Evolutionary conservation across 1,140 invertebrate genomes (phyloP), one percentile per base, ranked within the genome.

Genomic region (Acromyrmex echinatior): DNA sequence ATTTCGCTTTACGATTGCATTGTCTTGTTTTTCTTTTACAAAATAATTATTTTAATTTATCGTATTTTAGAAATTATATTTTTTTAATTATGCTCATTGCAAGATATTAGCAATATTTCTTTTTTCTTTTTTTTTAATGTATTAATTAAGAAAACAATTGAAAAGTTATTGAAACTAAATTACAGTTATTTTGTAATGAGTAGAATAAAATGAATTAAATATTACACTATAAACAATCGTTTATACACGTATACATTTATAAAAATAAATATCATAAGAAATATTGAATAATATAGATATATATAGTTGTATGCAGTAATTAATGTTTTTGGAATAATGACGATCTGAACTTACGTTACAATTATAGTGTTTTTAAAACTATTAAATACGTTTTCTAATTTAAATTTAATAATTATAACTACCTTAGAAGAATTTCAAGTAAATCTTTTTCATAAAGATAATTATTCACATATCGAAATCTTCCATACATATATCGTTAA

Each of bases 11-110:
- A 21, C 1, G 1, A 39, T 68, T 68, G 35, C 4, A 35, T 68
- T 68, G 9, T n/a, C 4, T n/a, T 63, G 62, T 35, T 39, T 39
- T 4, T 68, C 10, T 68, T 68, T 68, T 45, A 66, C 16, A 66
- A 66, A 39, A 68, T 10, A 66, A 35, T 66, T 68, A 21, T 68
- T 45, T 68, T 45, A 68, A n/a, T n/a, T 21, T 68, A 21, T 21
- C 9, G 39, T 16, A 12, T 66, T 3, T 68, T n/a, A 68, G 4
- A 68, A 62, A 68, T 39, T 31, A 39, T 21, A 21, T 39, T 10
- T n/a, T 66, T 39, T 68, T 14, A 65, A 31, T 65, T 65, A 10
- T 45, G 10, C 28, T 2, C 28, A 31, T 31, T 31, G 28, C 12
- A 45, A 39, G 10, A 68, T 14, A 39, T 35, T 35, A 3, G 5